These are phyloP conservation scores for Pogonognathellus flavescens DNA, from an alignment of 1,140 invertebrate species.

Conservation along the genomic window DNA sequence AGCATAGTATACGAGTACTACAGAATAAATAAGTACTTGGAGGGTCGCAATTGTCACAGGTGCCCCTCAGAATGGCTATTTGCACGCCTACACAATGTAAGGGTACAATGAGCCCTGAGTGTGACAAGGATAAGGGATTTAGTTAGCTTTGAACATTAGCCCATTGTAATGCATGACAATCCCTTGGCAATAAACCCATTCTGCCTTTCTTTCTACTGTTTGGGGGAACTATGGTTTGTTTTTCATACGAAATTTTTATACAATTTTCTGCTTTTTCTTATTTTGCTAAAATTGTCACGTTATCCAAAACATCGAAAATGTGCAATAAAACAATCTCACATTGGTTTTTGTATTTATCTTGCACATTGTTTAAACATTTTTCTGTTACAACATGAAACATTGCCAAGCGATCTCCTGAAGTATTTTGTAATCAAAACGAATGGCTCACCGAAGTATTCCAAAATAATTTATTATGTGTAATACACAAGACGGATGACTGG, in stretches of 20 bases:
- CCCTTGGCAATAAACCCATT: not conserved
- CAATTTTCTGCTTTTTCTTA: no score
- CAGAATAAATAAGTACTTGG: not conserved
- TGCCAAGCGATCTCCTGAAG: no score
- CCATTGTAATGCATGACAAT: constrained; percentile 1
- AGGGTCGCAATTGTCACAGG: constrained; percentile 14
- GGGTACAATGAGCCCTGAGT: not conserved
- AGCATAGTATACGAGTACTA: not conserved
- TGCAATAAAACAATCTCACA: not conserved
- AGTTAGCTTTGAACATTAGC: not conserved
- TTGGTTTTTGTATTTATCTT: not conserved
- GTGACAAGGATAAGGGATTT: constrained; percentile 33
- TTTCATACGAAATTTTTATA: not conserved
- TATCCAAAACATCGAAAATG: no score
- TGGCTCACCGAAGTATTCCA: no score
- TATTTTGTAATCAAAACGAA: no score
- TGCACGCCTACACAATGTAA: constrained; percentile 57
- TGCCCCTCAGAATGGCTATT: constrained; percentile 43
- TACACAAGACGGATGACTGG: not conserved
- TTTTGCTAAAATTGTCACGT: no score
- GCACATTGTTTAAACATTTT: not conserved
- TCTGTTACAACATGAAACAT: no score
- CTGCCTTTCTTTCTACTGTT: not conserved
- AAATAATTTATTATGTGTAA: not conserved
- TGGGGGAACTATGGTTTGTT: not conserved